A percentile compares a stretch with the other conserved stretches of the same genome.
phyloP scores from a whole-genome alignment of 2,797 vertebrate genomes.

The Syndactyla subalaris region DNA sequence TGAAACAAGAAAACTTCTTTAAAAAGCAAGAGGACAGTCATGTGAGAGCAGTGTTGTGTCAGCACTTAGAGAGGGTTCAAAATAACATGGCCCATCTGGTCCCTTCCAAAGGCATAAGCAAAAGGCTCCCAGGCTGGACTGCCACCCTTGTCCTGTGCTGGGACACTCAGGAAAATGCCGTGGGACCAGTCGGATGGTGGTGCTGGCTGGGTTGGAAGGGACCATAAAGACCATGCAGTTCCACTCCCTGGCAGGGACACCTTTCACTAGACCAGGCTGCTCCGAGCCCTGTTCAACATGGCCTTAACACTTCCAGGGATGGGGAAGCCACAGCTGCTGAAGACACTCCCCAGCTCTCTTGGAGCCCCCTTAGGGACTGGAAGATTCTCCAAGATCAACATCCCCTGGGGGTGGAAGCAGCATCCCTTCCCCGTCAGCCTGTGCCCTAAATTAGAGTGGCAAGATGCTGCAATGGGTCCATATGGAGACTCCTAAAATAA shows the following conservation, averaged over 20 bases:
- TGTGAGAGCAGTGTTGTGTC: slow-evolving; percentile 29
- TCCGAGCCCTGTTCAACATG: accelerated
- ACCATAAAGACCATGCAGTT: accelerated
- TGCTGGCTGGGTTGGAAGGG: background rate
- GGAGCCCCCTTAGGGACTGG: background rate
- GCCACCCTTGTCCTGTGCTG: accelerated
- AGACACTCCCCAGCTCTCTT: background rate
- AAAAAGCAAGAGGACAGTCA: slow-evolving; percentile 51
- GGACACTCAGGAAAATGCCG: accelerated
- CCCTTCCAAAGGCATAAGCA: background rate
- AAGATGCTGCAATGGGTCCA: slow-evolving; percentile 41
- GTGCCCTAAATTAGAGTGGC: slow-evolving; percentile 52
- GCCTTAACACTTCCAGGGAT: accelerated
- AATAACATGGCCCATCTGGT: background rate
- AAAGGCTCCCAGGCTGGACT: background rate
- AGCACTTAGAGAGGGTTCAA: background rate
- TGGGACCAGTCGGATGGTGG: accelerated
- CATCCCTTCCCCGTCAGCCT: background rate
- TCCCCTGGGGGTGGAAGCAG: background rate
- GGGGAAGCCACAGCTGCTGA: background rate
- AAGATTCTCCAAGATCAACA: background rate
- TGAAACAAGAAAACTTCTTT: slow-evolving; percentile 42
- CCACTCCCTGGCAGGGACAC: background rate
- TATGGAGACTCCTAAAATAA: slow-evolving; percentile 64
- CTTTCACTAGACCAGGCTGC: accelerated